Percentiles rank a stretch among this genome's conserved stretches.
Conservation (phyloP, 2,113 vertebrate species). For the Perognathus longimembris region DNA sequence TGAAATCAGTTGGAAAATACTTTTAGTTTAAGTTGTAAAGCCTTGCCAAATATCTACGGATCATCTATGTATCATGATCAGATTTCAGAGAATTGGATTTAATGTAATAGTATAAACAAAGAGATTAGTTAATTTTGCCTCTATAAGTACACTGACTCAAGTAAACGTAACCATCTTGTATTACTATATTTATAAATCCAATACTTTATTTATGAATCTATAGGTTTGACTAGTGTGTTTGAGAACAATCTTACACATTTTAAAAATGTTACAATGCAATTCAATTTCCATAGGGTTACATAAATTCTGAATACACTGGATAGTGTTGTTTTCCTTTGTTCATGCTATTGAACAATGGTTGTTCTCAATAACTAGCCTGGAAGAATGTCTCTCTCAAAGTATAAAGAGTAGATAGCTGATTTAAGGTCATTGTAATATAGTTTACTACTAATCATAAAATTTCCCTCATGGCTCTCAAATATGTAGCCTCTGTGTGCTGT, state of each 20-base stretch:
- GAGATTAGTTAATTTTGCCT: neutral
- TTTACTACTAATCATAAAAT: neutral
- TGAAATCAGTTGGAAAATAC: neutral
- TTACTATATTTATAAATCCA: constrained; percentile 6
- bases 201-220: no score
- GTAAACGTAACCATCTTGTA: neutral
- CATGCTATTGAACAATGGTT: neutral
- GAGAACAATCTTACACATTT: neutral
- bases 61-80: neutral
- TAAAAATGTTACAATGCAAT: neutral
- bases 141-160: neutral
- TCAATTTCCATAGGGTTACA: neutral
- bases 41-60: neutral
- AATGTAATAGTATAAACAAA: neutral
- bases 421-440: neutral
- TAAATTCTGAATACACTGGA: neutral
- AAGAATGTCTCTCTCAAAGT: neutral
- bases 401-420: neutral
- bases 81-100: constrained; percentile 1
- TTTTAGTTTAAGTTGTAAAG: constrained; percentile 39
- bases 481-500: neutral
- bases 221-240: neutral
- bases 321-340: neutral
- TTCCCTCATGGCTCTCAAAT: neutral
- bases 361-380: neutral